A percentile compares a stretch with the other conserved stretches of the same genome.
Evolutionary conservation across 2,888 invertebrate species (phyloP).

Genomic region (Caenorhabditis angaria): DNA sequence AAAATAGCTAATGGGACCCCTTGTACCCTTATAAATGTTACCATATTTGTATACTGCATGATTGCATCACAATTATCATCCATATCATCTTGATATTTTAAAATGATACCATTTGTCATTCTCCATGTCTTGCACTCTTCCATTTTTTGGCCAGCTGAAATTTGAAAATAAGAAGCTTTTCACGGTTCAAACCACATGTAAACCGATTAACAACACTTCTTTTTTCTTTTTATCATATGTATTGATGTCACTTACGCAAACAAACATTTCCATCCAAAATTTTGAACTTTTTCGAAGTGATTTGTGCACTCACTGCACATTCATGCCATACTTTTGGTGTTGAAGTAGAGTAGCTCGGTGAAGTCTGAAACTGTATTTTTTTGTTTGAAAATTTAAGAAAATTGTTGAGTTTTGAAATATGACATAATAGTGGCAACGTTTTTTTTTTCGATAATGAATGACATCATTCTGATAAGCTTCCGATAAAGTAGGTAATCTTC

Average conservation of each 20-base stretch:
- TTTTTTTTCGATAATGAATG: too few relatives aligned
- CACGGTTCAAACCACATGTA: constrained; percentile 20
- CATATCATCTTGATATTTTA: constrained; percentile 14
- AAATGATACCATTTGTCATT: constrained; percentile 23
- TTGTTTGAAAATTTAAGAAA: too few relatives aligned
- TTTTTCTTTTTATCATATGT: constrained; percentile 9
- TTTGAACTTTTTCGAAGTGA: neutral
- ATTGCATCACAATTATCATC: constrained; percentile 9
- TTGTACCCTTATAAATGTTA: too few relatives aligned
- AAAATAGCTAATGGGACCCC: neutral
- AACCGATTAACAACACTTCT: constrained; percentile 27
- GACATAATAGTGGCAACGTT: too few relatives aligned
- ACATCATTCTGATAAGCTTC: too few relatives aligned
- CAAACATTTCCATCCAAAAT: neutral
- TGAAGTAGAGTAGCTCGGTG: neutral
- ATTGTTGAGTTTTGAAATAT: too few relatives aligned
- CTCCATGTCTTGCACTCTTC: constrained; percentile 25
- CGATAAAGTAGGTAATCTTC: too few relatives aligned
- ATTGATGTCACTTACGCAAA: neutral
- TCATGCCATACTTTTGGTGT: neutral
- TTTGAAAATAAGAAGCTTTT: neutral
- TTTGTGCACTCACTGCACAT: neutral
- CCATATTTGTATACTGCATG: constrained; percentile 7
- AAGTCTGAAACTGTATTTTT: neutral
- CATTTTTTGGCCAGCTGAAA: constrained; percentile 29